Percentiles rank a stretch among this genome's conserved stretches.
These are phyloP conservation scores for Leptinotarsa haldemani DNA, from an alignment of 2,888 invertebrate genomes.

Conservation along the genomic window DNA sequence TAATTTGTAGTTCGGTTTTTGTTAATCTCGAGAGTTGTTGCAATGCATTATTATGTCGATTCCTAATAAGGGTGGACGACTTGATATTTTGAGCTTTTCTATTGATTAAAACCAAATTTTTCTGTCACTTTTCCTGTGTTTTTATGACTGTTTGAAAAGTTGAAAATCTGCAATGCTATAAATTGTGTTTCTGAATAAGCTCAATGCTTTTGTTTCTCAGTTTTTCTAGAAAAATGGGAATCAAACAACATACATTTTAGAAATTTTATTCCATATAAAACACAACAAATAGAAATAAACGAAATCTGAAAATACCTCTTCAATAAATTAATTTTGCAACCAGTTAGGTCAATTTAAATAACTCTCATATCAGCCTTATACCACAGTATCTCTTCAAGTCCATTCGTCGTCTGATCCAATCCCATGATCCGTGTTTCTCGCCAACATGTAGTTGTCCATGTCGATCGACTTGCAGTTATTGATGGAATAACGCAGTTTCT, in stretches of 20 bases:
- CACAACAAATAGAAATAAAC: conserved; percentile 7
- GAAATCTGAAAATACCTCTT: conserved; percentile 6
- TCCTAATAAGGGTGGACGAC: too few species aligned
- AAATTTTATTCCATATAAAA: conserved; percentile 1
- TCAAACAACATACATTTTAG: background rate
- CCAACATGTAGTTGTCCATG: conserved; percentile 78
- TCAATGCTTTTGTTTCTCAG: too few species aligned
- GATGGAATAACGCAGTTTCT: conserved; percentile 73
- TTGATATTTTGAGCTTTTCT: too few species aligned
- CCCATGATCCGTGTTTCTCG: conserved; percentile 69
- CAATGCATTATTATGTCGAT: too few species aligned
- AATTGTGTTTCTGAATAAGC: too few species aligned
- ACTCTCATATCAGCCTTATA: conserved; percentile 3
- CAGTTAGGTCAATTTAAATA: conserved; percentile 2
- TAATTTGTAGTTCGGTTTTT: too few species aligned
- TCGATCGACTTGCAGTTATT: conserved; percentile 76
- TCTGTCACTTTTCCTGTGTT: too few species aligned
- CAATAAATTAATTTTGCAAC: conserved; percentile 11
- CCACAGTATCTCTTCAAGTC: conserved; percentile 46
- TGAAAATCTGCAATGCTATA: too few species aligned
- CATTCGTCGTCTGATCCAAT: conserved; percentile 67
- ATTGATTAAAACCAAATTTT: too few species aligned
- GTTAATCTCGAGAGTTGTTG: too few species aligned
- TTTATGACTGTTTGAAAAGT: too few species aligned
- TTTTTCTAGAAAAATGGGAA: too few species aligned